phyloP scores from a whole-genome alignment of 2,888 invertebrate genomes.

The Philaethria dido region DNA sequence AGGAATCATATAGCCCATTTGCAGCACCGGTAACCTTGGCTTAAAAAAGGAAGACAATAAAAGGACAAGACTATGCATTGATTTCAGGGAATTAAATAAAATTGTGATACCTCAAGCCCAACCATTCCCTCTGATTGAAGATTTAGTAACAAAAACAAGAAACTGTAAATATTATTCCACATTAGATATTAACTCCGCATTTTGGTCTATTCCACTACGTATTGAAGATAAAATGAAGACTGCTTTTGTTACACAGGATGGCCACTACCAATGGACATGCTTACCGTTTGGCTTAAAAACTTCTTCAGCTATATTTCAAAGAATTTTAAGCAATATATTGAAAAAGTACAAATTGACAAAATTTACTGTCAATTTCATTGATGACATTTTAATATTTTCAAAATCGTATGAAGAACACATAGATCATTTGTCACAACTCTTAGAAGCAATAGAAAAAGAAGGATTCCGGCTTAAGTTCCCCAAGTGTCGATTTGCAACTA shows the following conservation, averaged over 20 bases:
- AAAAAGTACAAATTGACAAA: constrained; percentile 43
- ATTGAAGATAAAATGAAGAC: constrained; percentile 55
- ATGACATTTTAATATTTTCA: constrained; percentile 47
- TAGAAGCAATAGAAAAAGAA: constrained; percentile 45
- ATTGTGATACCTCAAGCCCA: constrained; percentile 50
- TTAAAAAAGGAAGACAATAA: background rate
- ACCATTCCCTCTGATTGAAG: constrained; percentile 54
- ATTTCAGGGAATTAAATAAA: no score
- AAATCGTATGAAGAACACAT: constrained; percentile 46
- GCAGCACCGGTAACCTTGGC: constrained; percentile 32
- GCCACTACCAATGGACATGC: constrained; percentile 49
- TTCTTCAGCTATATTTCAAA: constrained; percentile 58
- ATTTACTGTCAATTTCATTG: constrained; percentile 42
- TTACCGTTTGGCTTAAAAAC: constrained; percentile 58
- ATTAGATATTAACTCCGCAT: constrained; percentile 58
- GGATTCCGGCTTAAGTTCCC: constrained; percentile 47
- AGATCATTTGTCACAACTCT: constrained; percentile 40
- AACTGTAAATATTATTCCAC: constrained; percentile 55
- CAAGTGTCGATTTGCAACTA: constrained; percentile 46
- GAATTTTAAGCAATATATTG: constrained; percentile 51
- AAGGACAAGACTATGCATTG: background rate
- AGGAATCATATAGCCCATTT: constrained; percentile 48
- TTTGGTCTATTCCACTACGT: constrained; percentile 59
- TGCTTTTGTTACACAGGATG: constrained; percentile 44
- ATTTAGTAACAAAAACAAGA: constrained; percentile 52